A percentile compares a stretch with the other conserved stretches of the same genome.
phyloP scores from a whole-genome alignment of 1,140 invertebrate genomes.

The Ditylenchus dipsaci region DNA sequence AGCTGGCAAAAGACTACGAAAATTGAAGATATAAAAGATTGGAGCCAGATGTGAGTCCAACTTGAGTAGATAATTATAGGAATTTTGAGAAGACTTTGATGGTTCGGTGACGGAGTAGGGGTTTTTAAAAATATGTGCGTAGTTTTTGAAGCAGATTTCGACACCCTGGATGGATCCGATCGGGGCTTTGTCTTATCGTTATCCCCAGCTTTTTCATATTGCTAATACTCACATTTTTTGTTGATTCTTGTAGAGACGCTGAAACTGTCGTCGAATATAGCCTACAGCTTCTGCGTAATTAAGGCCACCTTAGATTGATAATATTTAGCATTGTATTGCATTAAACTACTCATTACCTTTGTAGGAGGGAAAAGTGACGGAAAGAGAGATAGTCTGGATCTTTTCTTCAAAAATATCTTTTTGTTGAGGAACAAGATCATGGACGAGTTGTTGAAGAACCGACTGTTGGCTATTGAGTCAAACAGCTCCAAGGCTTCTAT shows the following conservation, averaged over 20 bases:
- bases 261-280: slow-evolving; percentile 39
- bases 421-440: slow-evolving; percentile 58
- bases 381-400: slow-evolving; percentile 54
- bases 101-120: too few species aligned
- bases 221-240: slow-evolving; percentile 39
- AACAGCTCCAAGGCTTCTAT: slow-evolving; percentile 60
- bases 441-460: slow-evolving; percentile 59
- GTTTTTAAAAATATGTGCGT: too few species aligned
- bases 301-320: slow-evolving; percentile 37
- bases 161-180: too few species aligned
- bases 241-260: slow-evolving; percentile 40
- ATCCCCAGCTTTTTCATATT: slow-evolving; percentile 16
- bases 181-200: too few species aligned
- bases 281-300: slow-evolving; percentile 37
- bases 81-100: too few species aligned
- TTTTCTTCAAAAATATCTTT: slow-evolving; percentile 64
- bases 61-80: too few species aligned
- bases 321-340: background rate
- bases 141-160: too few species aligned
- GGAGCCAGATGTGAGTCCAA: too few species aligned
- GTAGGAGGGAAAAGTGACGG: slow-evolving; percentile 26
- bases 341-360: slow-evolving; percentile 14
- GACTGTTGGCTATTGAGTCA: slow-evolving; percentile 59
- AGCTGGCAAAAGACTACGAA: too few species aligned
- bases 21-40: too few species aligned